These are phyloP conservation scores for Periophthalmus modestus DNA, from an alignment of 2,113 vertebrate genomes.

Conservation along the genomic window DNA sequence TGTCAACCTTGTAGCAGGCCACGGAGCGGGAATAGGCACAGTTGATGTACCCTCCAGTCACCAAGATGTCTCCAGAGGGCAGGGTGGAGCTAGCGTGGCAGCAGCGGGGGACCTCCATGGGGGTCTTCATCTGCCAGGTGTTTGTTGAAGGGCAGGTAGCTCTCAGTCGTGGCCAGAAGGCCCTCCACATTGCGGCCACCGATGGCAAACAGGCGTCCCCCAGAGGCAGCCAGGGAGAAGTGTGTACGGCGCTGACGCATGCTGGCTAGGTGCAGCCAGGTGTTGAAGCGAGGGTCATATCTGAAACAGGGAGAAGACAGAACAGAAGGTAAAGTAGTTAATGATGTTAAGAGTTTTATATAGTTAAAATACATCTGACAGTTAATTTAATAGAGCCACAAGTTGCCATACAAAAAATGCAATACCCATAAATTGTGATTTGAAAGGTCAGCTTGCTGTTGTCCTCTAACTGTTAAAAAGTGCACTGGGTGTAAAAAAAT, in stretches of 20 bases:
- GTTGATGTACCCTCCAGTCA: constrained; percentile 79
- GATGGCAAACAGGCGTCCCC: constrained; percentile 79
- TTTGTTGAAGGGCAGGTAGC: constrained; percentile 83
- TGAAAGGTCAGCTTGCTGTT: too few relatives aligned
- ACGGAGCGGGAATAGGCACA: constrained; percentile 82
- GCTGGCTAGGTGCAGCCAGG: constrained; percentile 84
- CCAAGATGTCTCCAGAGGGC: constrained; percentile 76
- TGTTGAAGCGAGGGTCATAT: constrained; percentile 85
- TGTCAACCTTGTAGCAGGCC: constrained; percentile 71
- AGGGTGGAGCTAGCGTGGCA: constrained; percentile 81
- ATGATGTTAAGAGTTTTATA: too few relatives aligned
- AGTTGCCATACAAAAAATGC: too few relatives aligned
- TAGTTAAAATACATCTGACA: too few relatives aligned
- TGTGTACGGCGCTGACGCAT: constrained; percentile 84
- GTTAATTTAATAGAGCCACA: too few relatives aligned
- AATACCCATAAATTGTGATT: too few relatives aligned
- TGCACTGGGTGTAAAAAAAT: too few relatives aligned
- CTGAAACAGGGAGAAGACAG: constrained; percentile 49
- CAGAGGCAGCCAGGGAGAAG: constrained; percentile 81
- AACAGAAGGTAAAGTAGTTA: background rate
- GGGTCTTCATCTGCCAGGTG: constrained; percentile 79
- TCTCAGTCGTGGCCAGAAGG: constrained; percentile 77
- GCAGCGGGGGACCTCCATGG: constrained; percentile 82
- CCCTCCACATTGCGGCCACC: constrained; percentile 81
- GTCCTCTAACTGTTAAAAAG: too few relatives aligned